A percentile compares a stretch with the other conserved stretches of the same genome.
These are phyloP conservation scores for Ciconia stormi DNA, from an alignment of 2,113 vertebrate genomes.

Conservation along the genomic window DNA sequence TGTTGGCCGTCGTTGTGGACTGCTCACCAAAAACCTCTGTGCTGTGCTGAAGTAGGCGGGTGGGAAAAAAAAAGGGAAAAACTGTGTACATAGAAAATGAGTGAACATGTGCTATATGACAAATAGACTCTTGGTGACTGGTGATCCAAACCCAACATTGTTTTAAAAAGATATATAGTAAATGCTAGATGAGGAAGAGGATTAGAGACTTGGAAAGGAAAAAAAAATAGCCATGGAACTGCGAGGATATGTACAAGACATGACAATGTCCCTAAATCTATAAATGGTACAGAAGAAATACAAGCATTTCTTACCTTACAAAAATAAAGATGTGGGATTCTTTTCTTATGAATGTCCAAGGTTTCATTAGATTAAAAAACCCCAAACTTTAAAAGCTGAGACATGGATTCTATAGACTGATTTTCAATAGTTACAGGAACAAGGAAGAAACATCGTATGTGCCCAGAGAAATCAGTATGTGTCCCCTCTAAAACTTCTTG, in stretches of 20 bases:
- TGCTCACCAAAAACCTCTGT: neutral
- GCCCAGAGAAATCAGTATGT: neutral
- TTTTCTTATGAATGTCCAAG: neutral
- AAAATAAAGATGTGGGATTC: neutral
- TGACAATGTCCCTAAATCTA: neutral
- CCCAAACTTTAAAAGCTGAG: neutral
- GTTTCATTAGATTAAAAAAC: neutral
- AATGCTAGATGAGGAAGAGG: neutral
- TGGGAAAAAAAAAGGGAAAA: neutral
- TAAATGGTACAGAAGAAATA: neutral
- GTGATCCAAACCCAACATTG: neutral
- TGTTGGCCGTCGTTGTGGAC: neutral
- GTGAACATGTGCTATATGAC: neutral
- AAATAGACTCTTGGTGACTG: neutral
- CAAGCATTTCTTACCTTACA: neutral
- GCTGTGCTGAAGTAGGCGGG: neutral
- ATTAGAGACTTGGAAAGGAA: neutral
- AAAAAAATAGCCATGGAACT: neutral
- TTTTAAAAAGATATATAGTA: neutral
- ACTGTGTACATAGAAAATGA: neutral
- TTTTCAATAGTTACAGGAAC: neutral
- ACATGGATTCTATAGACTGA: neutral
- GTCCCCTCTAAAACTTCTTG: neutral
- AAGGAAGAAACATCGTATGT: neutral
- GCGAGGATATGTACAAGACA: neutral